Evolutionary conservation across 2,888 invertebrate genomes (phyloP), one percentile per base, ranked within the genome.

Genomic region (Callinectes sapidus): DNA sequence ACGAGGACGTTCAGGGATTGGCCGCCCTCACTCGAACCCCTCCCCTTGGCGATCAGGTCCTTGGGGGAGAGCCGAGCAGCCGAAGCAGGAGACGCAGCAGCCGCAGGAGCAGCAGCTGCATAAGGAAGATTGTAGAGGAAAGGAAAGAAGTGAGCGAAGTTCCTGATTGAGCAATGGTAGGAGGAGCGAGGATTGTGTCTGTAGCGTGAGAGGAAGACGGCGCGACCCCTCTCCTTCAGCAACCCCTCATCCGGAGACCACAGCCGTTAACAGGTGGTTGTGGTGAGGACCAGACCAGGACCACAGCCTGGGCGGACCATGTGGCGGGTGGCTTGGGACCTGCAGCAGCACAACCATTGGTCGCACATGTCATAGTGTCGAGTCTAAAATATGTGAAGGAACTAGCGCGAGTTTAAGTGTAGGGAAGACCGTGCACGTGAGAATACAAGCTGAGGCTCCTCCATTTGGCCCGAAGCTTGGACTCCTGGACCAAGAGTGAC

Each of bases 181-280:
- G 1, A 16, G 35, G 35, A 89, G n/a, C 39, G 35, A 87, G 42
- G 48, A 71, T 54, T 87, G 13, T n/a, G 28, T 48, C 48, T 54
- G 48, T 32, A 13, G 0, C 23, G 87, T 42, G 48, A 89, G 89
- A 66, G 66, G 89, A 66, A 89, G 71, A 39, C 35, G 10, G 42
- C 66, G 39, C 66, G 35, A 71, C 32, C 42, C 77, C 71, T 77
- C 77, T 66, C 35, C 71, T 71, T 42, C 48, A 6, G 35, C 42
- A 54, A 28, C 90, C 32, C 85, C 55, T 35, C 89, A 28, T 55
- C 54, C 32, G 32, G 55, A 48, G 71, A 66, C 87, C 87, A n/a
- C 87, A 85, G 89, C 42, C 81, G 77, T 81, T 91, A 91, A 91
- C 91, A 91, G 91, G 91, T 91, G 91, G 91, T 91, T 91, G 91